Evolutionary conservation across 2,797 vertebrate species (phyloP).

Genomic region (Bovichtus variegatus): DNA sequence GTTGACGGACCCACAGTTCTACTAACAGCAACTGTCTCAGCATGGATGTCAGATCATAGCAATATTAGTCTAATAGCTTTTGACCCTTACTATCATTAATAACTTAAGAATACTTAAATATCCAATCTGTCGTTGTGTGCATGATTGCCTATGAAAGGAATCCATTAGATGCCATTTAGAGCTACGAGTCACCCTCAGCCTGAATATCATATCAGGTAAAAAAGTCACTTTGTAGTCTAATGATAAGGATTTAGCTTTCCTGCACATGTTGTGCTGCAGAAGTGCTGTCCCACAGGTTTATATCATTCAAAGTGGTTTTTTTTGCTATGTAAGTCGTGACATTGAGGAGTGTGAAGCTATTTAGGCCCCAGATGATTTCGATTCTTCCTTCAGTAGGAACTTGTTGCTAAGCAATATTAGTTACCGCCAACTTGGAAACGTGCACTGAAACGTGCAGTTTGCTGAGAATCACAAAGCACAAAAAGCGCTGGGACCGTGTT

Average conservation of each 20-base stretch:
- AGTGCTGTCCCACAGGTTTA: constrained; percentile 21
- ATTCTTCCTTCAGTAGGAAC: constrained; percentile 27
- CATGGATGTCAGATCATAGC: constrained; percentile 3
- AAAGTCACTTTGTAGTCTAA: constrained; percentile 21
- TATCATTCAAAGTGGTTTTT: constrained; percentile 31
- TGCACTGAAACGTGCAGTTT: constrained; percentile 20
- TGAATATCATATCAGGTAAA: constrained; percentile 44
- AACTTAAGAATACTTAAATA: neutral
- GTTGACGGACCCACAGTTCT: constrained; percentile 6
- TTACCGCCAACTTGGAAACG: constrained; percentile 22
- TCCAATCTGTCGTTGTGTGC: constrained; percentile 11
- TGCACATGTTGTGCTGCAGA: constrained; percentile 1
- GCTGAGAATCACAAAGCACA: constrained; percentile 11
- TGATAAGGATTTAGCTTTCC: constrained; percentile 23
- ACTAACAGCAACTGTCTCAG: neutral
- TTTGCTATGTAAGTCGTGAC: constrained; percentile 50
- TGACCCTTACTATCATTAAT: constrained; percentile 16
- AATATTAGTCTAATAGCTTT: constrained; percentile 2
- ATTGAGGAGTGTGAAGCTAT: constrained; percentile 34
- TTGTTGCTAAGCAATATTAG: constrained; percentile 54
- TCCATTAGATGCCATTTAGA: constrained; percentile 36
- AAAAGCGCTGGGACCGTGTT: neutral
- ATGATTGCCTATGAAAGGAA: constrained; percentile 5
- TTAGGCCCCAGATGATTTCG: constrained; percentile 29
- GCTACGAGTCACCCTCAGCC: constrained; percentile 16